Base-by-base conservation (phyloP, 1,140 invertebrate genomes). In the Penaeus indicus region DNA sequence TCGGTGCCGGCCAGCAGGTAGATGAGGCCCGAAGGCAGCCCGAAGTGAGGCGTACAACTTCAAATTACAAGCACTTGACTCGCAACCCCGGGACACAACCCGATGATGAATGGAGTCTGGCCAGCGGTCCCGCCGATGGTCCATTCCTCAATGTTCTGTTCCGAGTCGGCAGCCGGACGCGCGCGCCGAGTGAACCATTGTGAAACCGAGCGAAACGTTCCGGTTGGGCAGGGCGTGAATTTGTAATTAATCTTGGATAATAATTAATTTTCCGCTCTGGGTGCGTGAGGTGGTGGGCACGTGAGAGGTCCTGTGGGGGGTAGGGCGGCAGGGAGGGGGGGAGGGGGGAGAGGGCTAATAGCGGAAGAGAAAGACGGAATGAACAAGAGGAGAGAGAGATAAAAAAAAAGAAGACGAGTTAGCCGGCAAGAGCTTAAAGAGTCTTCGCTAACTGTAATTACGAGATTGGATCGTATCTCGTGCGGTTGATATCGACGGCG, bases 241-340 rank as follows among this genome's bases (percentile, higher is more conserved):
- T 72, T 72, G 82, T 84, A 84, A 84, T 84, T 84, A 84, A 84
- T 84, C 82, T 84, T 84, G 82, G 38, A 47, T 84, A 84, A 84
- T 69, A 84, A 84, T 84, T 72, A 84, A 84, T 84, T 63, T 72
- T 72, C 27, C 82, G 82, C 64, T 82, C 61, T 54, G 60, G 80
- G 54, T 25, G 80, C 47, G 27, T 82, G 80, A 82, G 80, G 80
- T 62, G 80, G 80, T 47, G 60, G 54, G 60, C 80, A 82, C 64
- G 82, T 67, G 64, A 42, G 64, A 54, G 42, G 64, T 18, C 38
- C 13, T 25, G 64, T n/a, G 42, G 60, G 69, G 64, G 25, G 42
- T 42, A 7, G 8, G 27, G 83, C 7, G 10, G n/a, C 21, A 4
- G 47, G 64, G 54, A 22, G 27, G n/a, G 25, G 27, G 22, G 22